Base-by-base conservation (phyloP, 64 coral and sea anemone species). In the Catalaphyllia jardinei region DNA sequence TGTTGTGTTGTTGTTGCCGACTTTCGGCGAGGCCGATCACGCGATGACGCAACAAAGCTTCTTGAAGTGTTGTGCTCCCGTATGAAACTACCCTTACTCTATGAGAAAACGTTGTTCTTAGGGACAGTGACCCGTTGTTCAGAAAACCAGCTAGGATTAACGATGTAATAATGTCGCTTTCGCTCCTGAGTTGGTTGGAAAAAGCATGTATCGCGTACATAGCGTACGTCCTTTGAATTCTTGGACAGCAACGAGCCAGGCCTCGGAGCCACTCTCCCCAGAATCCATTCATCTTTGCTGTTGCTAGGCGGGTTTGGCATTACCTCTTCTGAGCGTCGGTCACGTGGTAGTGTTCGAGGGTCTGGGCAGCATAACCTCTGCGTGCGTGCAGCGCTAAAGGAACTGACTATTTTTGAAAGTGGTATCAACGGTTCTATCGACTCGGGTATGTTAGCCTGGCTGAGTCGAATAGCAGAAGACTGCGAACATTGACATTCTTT, bases 31-130 rank as follows among this genome's bases (percentile, higher is more conserved):
- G 42, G 42, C 42, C 42, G 42, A 46, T 46, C 42, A 46, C 42
- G 42, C 5, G 42, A 46, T 46, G 42, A 46, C 42, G 42, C 42
- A 46, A 46, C 42, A 46, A 6, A 46, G 42, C 42, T 46, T 46
- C 11, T 57, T 1, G 54, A 14, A 14, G 11, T 57, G 15, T 57
- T 57, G 54, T 57, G 54, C 15, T 57, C 54, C 54, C 0, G 10
- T 14, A 69, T 27, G 8, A 25, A 25, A n/a, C 22, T 10, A 24
- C 50, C 0, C 25, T 61, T 17, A n/a, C 8, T 46, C 62, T 59
- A 92, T 65, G 75, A 87, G 67, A 91, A 91, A 52, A 86, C 24
- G 29, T 79, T 87, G 20, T 92, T 92, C 60, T 92, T 87, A 28
- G 73, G 64, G 18, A 92, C 86, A 8, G 17, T 60, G 1, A 51